phyloP scores from a whole-genome alignment of 2,888 invertebrate species.

The Epiperipatus broadwayi region DNA sequence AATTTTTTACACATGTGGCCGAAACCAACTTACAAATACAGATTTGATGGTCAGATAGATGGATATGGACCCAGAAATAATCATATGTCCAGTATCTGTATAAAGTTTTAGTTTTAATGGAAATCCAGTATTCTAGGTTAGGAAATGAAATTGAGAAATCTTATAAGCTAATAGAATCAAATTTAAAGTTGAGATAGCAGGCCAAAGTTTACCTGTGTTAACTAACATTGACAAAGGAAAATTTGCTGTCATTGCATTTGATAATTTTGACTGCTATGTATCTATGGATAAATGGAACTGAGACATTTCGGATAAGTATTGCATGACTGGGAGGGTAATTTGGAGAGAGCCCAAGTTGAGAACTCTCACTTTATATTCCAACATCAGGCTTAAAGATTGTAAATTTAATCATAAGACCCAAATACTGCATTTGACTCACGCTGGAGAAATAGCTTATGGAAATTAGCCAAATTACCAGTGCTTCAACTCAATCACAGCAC shows the following conservation, averaged over 20 bases:
- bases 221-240: conserved; percentile 86
- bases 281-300: conserved; percentile 96
- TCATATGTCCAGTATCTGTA: too few species aligned
- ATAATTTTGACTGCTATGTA: conserved; percentile 84
- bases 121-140: conserved; percentile 74
- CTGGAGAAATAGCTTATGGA: conserved; percentile 75
- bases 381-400: too few species aligned
- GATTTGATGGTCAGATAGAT: conserved; percentile 17
- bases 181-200: conserved; percentile 84
- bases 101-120: conserved; percentile 75
- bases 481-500: conserved; percentile 83
- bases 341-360: too few species aligned
- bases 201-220: conserved; percentile 74
- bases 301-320: conserved; percentile 87
- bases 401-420: conserved; percentile 65
- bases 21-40: conserved; percentile 38
- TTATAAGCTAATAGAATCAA: conserved; percentile 82
- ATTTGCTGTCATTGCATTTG: conserved; percentile 76
- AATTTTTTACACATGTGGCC: conserved; percentile 36
- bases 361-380: too few species aligned
- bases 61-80: too few species aligned
- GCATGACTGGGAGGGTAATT: too few species aligned
- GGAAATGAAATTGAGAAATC: conserved; percentile 72
- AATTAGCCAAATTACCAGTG: conserved; percentile 62
- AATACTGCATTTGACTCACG: conserved; percentile 60